Percentiles rank a stretch among this genome's conserved stretches.
These are phyloP conservation scores for Leucophora obtusa DNA, from an alignment of 2,888 invertebrate species.

Conservation along the genomic window DNA sequence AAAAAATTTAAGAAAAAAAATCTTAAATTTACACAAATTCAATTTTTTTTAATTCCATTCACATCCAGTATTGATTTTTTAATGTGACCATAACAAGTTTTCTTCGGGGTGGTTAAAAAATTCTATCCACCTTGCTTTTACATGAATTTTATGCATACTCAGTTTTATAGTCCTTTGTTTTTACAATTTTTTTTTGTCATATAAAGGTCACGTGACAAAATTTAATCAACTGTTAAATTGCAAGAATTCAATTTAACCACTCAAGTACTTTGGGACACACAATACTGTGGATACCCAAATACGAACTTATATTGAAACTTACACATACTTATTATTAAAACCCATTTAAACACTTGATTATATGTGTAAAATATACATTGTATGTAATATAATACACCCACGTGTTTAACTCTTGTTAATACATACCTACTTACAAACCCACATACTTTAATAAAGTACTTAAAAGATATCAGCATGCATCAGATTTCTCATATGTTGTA, in stretches of 20 bases:
- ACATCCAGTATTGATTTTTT: too few relatives aligned
- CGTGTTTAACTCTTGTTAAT: conserved; percentile 3
- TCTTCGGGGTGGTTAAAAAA: conserved; percentile 8
- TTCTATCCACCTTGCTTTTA: neutral
- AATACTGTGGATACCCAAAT: conserved; percentile 1
- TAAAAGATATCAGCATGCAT: conserved; percentile 46
- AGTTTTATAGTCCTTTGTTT: conserved; percentile 13
- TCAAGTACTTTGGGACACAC: conserved; percentile 49
- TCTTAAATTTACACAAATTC: neutral
- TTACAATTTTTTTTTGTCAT: neutral
- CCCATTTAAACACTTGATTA: conserved; percentile 46
- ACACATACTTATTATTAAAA: conserved; percentile 47
- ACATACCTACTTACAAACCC: neutral
- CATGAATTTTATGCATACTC: neutral
- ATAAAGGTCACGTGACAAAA: conserved; percentile 61
- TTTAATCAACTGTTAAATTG: conserved; percentile 65
- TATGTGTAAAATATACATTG: conserved; percentile 27
- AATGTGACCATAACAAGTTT: neutral
- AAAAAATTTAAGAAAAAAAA: too few relatives aligned
- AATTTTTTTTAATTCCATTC: neutral
- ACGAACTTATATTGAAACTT: neutral
- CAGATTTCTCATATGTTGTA: conserved; percentile 42
- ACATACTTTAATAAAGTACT: conserved; percentile 25
- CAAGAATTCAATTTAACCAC: conserved; percentile 62
- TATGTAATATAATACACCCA: conserved; percentile 28